These are phyloP conservation scores for Cyclophora punctaria DNA, from an alignment of 2,888 invertebrate genomes.

Conservation along the genomic window DNA sequence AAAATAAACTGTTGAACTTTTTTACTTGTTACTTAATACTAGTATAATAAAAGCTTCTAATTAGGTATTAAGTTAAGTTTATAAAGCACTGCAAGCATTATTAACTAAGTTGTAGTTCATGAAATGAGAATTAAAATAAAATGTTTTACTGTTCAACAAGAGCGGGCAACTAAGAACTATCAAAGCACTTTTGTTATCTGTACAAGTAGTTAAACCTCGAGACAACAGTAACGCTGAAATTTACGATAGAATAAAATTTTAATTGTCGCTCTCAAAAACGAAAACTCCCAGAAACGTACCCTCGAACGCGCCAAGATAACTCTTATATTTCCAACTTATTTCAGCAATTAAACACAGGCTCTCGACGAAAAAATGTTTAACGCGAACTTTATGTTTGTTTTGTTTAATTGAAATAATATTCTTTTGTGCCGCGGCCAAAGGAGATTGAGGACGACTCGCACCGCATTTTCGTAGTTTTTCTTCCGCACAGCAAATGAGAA, in stretches of 20 bases:
- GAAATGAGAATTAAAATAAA: too few species aligned
- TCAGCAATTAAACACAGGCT: constrained; percentile 33
- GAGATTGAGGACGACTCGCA: constrained; percentile 55
- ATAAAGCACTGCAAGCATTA: too few species aligned
- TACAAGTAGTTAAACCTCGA: not conserved
- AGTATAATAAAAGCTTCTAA: too few species aligned
- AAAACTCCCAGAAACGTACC: constrained; percentile 16
- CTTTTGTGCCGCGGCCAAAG: constrained; percentile 54
- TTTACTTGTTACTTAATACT: too few species aligned
- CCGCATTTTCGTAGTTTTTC: constrained; percentile 53
- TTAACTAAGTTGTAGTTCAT: too few species aligned
- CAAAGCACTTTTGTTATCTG: not conserved
- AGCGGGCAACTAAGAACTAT: not conserved
- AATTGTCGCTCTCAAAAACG: constrained; percentile 3
- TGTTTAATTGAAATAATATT: constrained; percentile 66
- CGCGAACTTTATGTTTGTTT: constrained; percentile 35
- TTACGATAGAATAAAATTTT: not conserved
- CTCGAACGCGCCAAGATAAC: constrained; percentile 19
- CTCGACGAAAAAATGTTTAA: constrained; percentile 30
- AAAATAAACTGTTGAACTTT: too few species aligned
- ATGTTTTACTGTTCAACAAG: too few species aligned
- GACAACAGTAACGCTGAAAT: not conserved
- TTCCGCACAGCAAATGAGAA: constrained; percentile 54
- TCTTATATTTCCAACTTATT: constrained; percentile 24
- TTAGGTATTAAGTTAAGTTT: too few species aligned